A percentile compares a stretch with the other conserved stretches of the same genome.
Conservation (phyloP, 2,888 invertebrate species). For the Trichacis sp. region DNA sequence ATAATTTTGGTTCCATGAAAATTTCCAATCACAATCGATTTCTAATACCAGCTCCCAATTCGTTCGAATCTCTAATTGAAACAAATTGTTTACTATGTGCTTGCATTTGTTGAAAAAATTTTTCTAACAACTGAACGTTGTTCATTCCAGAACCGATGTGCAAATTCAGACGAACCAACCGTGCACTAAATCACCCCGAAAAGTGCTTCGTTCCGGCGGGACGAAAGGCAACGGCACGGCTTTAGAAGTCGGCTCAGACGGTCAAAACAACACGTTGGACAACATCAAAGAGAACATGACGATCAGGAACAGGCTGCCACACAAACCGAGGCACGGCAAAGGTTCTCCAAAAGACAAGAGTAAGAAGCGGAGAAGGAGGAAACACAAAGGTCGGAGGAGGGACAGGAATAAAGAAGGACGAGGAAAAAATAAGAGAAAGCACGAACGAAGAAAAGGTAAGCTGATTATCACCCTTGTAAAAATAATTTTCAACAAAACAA, state of each 20-base stretch:
- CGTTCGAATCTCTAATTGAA: too few relatives aligned
- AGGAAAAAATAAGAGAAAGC: slow-evolving; percentile 54
- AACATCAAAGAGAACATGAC: slow-evolving; percentile 49
- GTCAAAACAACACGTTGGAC: slow-evolving; percentile 48
- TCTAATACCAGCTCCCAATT: too few relatives aligned
- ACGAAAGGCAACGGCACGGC: slow-evolving; percentile 58
- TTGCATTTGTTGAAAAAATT: too few relatives aligned
- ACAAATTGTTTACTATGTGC: too few relatives aligned
- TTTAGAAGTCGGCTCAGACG: slow-evolving; percentile 46
- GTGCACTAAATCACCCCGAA: slow-evolving; percentile 55
- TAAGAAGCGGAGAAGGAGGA: slow-evolving; percentile 56
- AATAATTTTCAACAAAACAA: too few relatives aligned
- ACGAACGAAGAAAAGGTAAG: slow-evolving; percentile 54
- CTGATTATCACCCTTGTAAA: too few relatives aligned
- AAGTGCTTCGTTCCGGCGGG: slow-evolving; percentile 53
- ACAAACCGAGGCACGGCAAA: slow-evolving; percentile 50
- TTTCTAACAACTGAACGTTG: too few relatives aligned
- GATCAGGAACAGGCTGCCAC: slow-evolving; percentile 44
- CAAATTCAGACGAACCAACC: slow-evolving; percentile 59
- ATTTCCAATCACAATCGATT: too few relatives aligned
- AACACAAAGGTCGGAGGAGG: slow-evolving; percentile 55
- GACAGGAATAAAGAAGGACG: slow-evolving; percentile 57
- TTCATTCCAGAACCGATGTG: slow-evolving; percentile 53
- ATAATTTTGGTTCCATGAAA: too few relatives aligned
- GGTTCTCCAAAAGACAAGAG: slow-evolving; percentile 53